Conservation (phyloP, 2,113 vertebrate species). For the Hippocampus abdominalis region DNA sequence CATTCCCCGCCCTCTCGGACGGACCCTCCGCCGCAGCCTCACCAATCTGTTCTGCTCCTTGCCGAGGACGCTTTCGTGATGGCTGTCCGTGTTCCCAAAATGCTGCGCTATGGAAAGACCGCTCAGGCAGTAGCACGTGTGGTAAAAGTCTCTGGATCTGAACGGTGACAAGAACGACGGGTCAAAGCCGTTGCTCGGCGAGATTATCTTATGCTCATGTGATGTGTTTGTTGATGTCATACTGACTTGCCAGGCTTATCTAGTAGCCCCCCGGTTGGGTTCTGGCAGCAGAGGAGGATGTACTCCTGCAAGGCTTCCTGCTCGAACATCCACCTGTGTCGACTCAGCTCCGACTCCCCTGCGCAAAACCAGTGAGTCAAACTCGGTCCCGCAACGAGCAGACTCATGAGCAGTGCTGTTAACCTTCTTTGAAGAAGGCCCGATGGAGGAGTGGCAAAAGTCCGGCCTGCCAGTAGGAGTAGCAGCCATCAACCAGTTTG, state of each 20-base stretch:
- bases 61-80: slow-evolving; percentile 83
- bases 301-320: slow-evolving; percentile 94
- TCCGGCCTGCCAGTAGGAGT: slow-evolving; percentile 98
- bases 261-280: slow-evolving; percentile 85
- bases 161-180: neutral
- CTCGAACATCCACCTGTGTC: slow-evolving; percentile 91
- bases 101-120: slow-evolving; percentile 94
- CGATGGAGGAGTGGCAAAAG: slow-evolving; percentile 90
- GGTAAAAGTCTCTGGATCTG: slow-evolving; percentile 96
- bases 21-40: slow-evolving; percentile 42
- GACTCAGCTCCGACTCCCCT: slow-evolving; percentile 86
- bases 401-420: neutral
- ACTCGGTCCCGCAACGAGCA: neutral
- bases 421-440: slow-evolving; percentile 84
- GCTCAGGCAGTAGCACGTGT: slow-evolving; percentile 97
- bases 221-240: slow-evolving; percentile 37
- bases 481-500: slow-evolving; percentile 97
- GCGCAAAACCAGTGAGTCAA: slow-evolving; percentile 10
- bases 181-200: neutral
- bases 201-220: slow-evolving; percentile 11
- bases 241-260: slow-evolving; percentile 98
- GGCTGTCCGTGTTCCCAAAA: slow-evolving; percentile 83
- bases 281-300: slow-evolving; percentile 96
- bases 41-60: slow-evolving; percentile 87
- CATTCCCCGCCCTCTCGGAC: too few species aligned